These are phyloP conservation scores for Cartodere bifasciata DNA, from an alignment of 2,888 invertebrate genomes.

Conservation along the genomic window DNA sequence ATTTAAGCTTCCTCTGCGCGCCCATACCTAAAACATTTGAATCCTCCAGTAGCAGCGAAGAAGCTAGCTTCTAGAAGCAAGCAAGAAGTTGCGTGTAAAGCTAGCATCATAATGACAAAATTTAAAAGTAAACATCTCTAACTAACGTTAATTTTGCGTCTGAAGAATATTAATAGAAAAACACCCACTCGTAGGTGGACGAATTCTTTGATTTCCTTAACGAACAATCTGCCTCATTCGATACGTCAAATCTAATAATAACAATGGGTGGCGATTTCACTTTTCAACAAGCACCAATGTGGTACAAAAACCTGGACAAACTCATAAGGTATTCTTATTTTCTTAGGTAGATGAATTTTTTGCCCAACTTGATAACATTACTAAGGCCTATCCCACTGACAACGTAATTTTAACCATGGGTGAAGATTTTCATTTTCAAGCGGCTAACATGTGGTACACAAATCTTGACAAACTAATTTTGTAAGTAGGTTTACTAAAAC, in stretches of 20 bases:
- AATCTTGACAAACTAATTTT: slow-evolving; percentile 82
- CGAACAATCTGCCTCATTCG: slow-evolving; percentile 36
- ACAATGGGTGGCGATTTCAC: slow-evolving; percentile 66
- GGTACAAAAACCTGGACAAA: slow-evolving; percentile 55
- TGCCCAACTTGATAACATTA: slow-evolving; percentile 40
- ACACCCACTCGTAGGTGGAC: too few relatives aligned
- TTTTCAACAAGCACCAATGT: slow-evolving; percentile 49
- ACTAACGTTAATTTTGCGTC: too few relatives aligned
- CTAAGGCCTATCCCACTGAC: slow-evolving; percentile 45
- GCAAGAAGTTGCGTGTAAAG: too few relatives aligned
- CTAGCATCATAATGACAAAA: too few relatives aligned
- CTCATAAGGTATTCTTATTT: slow-evolving; percentile 51
- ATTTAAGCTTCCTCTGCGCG: too few relatives aligned
- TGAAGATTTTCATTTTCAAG: slow-evolving; percentile 79
- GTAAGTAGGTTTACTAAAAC: too few relatives aligned
- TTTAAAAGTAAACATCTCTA: too few relatives aligned
- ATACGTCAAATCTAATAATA: slow-evolving; percentile 50
- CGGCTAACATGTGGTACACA: slow-evolving; percentile 62
- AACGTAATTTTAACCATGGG: slow-evolving; percentile 88
- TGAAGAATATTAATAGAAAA: too few relatives aligned
- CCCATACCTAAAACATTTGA: too few relatives aligned
- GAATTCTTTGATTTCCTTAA: slow-evolving; percentile 29
- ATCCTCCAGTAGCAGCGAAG: too few relatives aligned
- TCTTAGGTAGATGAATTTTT: slow-evolving; percentile 47
- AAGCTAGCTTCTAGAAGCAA: too few relatives aligned